These are phyloP conservation scores for Pollenia angustigena DNA, from an alignment of 2,888 invertebrate species.

Conservation along the genomic window DNA sequence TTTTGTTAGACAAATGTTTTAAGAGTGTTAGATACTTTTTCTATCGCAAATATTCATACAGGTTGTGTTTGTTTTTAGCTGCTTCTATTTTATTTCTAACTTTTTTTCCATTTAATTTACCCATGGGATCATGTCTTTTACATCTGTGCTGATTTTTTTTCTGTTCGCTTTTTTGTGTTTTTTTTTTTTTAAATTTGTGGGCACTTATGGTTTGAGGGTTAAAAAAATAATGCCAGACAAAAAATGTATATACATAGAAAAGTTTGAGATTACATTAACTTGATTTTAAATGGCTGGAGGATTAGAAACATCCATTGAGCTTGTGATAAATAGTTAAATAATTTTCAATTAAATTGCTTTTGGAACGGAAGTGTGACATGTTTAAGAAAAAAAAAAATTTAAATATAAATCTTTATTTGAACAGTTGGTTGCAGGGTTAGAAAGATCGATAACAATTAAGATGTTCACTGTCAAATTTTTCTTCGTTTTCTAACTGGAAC, in stretches of 20 bases:
- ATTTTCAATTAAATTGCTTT: constrained; percentile 67
- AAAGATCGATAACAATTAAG: background rate
- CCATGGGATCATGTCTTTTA: constrained; percentile 62
- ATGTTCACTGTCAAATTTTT: too few relatives aligned
- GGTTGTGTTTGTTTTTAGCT: constrained; percentile 56
- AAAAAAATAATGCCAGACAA: constrained; percentile 13
- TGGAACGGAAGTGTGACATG: constrained; percentile 28
- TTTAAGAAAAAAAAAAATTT: background rate
- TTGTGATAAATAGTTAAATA: constrained; percentile 66
- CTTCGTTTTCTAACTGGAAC: too few relatives aligned
- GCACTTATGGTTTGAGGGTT: constrained; percentile 49
- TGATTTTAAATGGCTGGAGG: constrained; percentile 50
- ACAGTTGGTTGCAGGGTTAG: background rate
- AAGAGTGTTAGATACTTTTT: constrained; percentile 17
- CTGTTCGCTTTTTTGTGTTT: constrained; percentile 17
- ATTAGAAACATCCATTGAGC: constrained; percentile 50
- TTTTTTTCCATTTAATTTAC: constrained; percentile 36
- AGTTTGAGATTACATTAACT: constrained; percentile 48
- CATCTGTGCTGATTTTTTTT: constrained; percentile 66
- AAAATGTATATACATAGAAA: background rate
- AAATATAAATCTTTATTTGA: background rate
- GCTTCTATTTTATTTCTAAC: constrained; percentile 1
- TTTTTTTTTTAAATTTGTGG: constrained; percentile 40
- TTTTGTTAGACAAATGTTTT: constrained; percentile 55
- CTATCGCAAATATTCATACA: constrained; percentile 64